phyloP scores from a whole-genome alignment of 2,888 invertebrate genomes.

The Xestia xanthographa region DNA sequence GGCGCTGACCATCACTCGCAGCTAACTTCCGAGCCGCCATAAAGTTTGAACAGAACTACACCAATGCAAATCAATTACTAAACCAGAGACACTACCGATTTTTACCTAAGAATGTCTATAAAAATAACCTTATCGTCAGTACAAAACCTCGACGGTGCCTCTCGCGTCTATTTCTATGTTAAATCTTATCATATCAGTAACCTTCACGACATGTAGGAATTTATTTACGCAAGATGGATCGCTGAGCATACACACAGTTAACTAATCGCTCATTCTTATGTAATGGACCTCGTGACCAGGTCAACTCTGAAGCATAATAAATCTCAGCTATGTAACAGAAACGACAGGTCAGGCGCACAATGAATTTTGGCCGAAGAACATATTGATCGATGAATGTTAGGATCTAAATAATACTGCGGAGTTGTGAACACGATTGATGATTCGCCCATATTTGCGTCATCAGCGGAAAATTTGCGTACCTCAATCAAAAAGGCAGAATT shows the following conservation, averaged over 20 bases:
- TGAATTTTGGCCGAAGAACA: constrained; percentile 24
- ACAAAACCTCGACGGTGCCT: constrained; percentile 46
- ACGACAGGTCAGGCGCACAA: constrained; percentile 22
- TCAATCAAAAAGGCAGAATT: background rate
- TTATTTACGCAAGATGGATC: constrained; percentile 63
- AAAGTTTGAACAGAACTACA: background rate
- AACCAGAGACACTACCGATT: background rate
- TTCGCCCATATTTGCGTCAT: constrained; percentile 19
- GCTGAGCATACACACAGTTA: constrained; percentile 45
- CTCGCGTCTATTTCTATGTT: constrained; percentile 41
- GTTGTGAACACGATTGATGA: constrained; percentile 26
- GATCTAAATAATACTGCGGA: constrained; percentile 24
- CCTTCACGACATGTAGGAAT: constrained; percentile 58
- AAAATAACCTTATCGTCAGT: constrained; percentile 30
- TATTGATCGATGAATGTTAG: constrained; percentile 33
- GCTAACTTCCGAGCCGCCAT: no score
- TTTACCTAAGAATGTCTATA: background rate
- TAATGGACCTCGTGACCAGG: constrained; percentile 55
- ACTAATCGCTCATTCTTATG: constrained; percentile 54
- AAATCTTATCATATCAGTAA: constrained; percentile 64
- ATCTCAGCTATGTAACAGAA: constrained; percentile 43
- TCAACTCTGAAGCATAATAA: constrained; percentile 41
- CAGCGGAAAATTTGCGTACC: constrained; percentile 16
- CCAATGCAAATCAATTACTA: background rate
- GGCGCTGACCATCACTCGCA: no score